A percentile compares a stretch with the other conserved stretches of the same genome.
Evolutionary conservation across 1,140 invertebrate genomes (phyloP).

Genomic region (Meloidogyne hapla): DNA sequence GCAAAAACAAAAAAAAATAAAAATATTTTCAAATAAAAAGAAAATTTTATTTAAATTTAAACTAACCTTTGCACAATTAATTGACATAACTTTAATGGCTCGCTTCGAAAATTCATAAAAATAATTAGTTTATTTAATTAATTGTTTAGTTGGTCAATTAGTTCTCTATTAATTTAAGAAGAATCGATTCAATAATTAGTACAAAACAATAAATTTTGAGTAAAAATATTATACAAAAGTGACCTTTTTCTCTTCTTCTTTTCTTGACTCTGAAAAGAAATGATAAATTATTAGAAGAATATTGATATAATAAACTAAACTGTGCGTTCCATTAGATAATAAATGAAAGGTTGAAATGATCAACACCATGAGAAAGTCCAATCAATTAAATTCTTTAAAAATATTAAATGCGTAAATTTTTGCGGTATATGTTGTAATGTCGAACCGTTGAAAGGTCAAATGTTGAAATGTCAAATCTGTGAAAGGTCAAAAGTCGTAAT

Average conservation of each 20-base stretch:
- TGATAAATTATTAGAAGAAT: neutral
- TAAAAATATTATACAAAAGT: neutral
- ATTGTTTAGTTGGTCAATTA: neutral
- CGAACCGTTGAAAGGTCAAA: too few species aligned
- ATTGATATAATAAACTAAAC: neutral
- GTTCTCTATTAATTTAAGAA: neutral
- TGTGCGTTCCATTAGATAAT: neutral
- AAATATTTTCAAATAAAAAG: neutral
- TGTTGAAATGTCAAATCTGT: too few species aligned
- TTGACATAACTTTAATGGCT: slow-evolving; percentile 38
- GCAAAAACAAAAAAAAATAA: too few species aligned
- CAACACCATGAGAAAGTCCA: neutral
- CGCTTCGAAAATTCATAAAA: slow-evolving; percentile 35
- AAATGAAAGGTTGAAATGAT: neutral
- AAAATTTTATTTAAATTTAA: neutral
- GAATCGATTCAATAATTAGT: neutral
- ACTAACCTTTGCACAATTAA: slow-evolving; percentile 34
- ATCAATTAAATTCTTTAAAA: neutral
- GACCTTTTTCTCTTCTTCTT: neutral
- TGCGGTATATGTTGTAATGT: too few species aligned
- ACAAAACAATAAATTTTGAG: neutral
- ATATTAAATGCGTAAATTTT: too few species aligned
- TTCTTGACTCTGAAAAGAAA: neutral
- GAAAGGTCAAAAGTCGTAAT: too few species aligned
- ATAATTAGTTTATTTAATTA: neutral